Percentiles rank a stretch among this genome's conserved stretches.
phyloP scores from a whole-genome alignment of 2,888 invertebrate genomes.

The Drosophila acutilabella region DNA sequence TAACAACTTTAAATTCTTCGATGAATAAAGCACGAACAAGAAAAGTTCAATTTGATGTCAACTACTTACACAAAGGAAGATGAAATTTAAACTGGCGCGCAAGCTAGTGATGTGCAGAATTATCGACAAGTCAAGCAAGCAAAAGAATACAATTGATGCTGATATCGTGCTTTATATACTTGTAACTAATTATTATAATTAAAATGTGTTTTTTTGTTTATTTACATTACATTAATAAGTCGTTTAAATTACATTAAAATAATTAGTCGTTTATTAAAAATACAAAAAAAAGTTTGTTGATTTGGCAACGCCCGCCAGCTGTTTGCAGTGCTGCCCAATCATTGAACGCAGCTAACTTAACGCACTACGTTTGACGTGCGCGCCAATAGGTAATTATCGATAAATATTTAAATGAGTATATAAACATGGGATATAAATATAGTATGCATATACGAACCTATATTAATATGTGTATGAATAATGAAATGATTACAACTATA shows the following conservation, averaged over 20 bases:
- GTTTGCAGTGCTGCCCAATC: conserved; percentile 4
- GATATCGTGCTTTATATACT: no score
- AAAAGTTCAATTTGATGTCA: no score
- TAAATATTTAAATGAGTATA: neutral
- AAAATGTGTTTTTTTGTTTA: no score
- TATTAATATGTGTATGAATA: conserved; percentile 7
- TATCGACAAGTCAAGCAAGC: neutral
- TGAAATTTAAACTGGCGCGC: neutral
- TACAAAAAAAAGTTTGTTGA: neutral
- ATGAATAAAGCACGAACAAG: neutral
- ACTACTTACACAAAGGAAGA: no score
- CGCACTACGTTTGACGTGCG: neutral
- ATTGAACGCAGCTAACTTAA: neutral
- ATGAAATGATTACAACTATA: conserved; percentile 41
- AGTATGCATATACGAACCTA: conserved; percentile 14
- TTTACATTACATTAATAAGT: no score
- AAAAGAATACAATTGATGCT: neutral
- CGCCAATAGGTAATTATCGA: neutral
- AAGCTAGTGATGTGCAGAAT: neutral
- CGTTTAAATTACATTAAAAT: no score
- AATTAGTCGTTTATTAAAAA: no score
- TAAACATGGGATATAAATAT: neutral
- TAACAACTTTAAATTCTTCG: neutral
- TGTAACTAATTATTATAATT: no score
- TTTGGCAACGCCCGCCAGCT: neutral